Percentiles rank a stretch among this genome's conserved stretches.
Evolutionary conservation across 2,113 vertebrate species (phyloP).

Genomic region (Channa maculata): DNA sequence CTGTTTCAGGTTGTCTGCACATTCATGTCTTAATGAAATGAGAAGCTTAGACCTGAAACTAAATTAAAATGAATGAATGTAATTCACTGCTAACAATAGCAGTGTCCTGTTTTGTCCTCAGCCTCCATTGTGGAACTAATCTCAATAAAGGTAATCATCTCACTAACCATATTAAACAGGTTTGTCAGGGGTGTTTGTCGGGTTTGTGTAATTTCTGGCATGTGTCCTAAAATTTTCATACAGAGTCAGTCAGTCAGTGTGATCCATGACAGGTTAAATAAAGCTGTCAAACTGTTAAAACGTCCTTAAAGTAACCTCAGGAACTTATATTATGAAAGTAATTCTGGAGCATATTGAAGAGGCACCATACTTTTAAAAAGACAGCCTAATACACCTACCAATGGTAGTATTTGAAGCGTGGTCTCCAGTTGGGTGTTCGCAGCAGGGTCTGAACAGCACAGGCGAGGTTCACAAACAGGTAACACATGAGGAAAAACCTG

Average conservation of each 20-base stretch:
- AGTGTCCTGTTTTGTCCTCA: constrained; percentile 8
- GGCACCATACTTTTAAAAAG: too few relatives aligned
- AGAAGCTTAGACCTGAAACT: constrained; percentile 18
- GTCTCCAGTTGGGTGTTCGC: constrained; percentile 95
- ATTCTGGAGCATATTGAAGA: too few relatives aligned
- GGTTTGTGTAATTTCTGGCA: neutral
- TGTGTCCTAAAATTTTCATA: too few relatives aligned
- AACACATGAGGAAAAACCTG: constrained; percentile 99
- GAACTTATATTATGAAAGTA: neutral
- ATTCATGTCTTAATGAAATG: constrained; percentile 13
- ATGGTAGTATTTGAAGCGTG: constrained; percentile 82
- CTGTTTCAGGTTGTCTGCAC: neutral
- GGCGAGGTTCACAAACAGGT: constrained; percentile 96
- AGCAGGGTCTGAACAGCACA: constrained; percentile 94
- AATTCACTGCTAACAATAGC: constrained; percentile 30
- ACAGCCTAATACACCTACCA: constrained; percentile 62
- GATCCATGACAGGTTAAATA: too few relatives aligned
- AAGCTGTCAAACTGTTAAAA: too few relatives aligned
- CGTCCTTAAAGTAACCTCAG: neutral
- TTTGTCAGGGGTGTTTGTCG: neutral
- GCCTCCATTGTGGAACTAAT: constrained; percentile 36
- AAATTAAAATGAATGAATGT: constrained; percentile 1
- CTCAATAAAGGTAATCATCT: constrained; percentile 13
- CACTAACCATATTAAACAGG: constrained; percentile 1
- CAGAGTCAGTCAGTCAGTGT: neutral